Conservation (phyloP, 2,113 vertebrate genomes). For the Polyodon spathula region DNA sequence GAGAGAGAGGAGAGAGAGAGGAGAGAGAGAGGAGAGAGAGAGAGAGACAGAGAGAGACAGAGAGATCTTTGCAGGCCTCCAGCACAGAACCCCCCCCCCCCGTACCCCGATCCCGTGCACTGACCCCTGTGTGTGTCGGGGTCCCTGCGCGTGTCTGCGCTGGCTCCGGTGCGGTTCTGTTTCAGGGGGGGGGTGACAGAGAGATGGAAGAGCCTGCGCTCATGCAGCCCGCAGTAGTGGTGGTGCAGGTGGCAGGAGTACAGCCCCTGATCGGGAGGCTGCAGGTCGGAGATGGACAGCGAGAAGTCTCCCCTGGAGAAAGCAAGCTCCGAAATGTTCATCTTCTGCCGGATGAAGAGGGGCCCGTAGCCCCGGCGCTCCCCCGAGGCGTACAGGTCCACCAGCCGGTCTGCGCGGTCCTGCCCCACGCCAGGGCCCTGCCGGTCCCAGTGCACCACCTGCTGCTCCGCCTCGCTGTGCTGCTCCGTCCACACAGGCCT, state of each 20-base stretch:
- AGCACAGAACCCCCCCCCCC: too few species aligned
- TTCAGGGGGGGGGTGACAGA: constrained; percentile 45
- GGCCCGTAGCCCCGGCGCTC: constrained; percentile 81
- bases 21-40: not conserved
- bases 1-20: not conserved
- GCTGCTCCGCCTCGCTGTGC: constrained; percentile 79
- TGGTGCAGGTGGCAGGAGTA: constrained; percentile 93
- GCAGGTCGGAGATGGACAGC: constrained; percentile 59
- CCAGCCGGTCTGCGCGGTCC: constrained; percentile 78
- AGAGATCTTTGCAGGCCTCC: too few species aligned
- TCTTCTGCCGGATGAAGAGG: constrained; percentile 67
- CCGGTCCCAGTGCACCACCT: constrained; percentile 91
- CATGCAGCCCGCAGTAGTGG: constrained; percentile 88
- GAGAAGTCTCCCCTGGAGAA: constrained; percentile 92
- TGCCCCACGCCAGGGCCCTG: constrained; percentile 75
- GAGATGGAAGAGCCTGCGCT: constrained; percentile 77
- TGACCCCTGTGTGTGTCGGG: too few species aligned
- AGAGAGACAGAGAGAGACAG: not conserved
- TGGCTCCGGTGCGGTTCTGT: constrained; percentile 32
- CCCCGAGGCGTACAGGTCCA: constrained; percentile 84
- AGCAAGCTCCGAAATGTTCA: constrained; percentile 71
- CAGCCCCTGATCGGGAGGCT: constrained; percentile 68
- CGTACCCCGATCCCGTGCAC: too few species aligned
- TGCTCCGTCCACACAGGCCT: constrained; percentile 77
- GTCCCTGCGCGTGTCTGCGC: too few species aligned